Base-by-base conservation (phyloP, 2,113 vertebrate species). In the Hyaena hyaena region DNA sequence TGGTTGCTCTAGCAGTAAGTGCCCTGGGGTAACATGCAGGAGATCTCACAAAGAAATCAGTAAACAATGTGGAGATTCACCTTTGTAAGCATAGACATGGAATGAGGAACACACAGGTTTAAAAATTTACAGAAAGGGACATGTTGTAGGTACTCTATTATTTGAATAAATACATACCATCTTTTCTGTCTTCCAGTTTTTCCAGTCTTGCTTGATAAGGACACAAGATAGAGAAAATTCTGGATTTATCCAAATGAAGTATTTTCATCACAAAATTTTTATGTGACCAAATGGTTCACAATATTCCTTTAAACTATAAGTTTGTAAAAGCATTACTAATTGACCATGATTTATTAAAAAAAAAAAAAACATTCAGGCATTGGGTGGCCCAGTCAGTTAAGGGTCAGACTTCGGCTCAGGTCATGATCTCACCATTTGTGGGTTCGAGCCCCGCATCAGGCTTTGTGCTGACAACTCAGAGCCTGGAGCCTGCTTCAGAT, bases 211-310 rank as follows among this genome's bases (percentile, higher is more conserved):
- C 43, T 92, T 21, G 16, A 48, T 50, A 83, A 79, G 24, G 12
- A 69, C 4, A 23, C 43, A 33, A 12, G 39, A 65, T 33, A 94
- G 6, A 88, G n/a, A 95, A 90, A 94, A 91, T 48, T 91, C 58
- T 88, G 6, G 15, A 61, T 97, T 90, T 53, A 76, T 10, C 17
- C 48, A 73, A n/a, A 69, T 85, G 24, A 92, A 66, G 73, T 21
- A 21, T 92, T 88, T 88, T 61, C 24, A 69, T 80, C 86, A 83
- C 50, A 90, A 83, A 50, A 68, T 14, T 21, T 39, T 85, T n/a
- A 48, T 50, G 10, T 91, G 31, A 69, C 31, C 93, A 73, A 97
- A 82, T 92, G n/a, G 63, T 63, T 88, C 61, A 26, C 17, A 26
- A 2, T 96, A 45, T 45, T 77, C n/a, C 23, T 84, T 94, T 88